Base-by-base conservation (phyloP, 1,140 invertebrate species). In the Zaprionus africanus region DNA sequence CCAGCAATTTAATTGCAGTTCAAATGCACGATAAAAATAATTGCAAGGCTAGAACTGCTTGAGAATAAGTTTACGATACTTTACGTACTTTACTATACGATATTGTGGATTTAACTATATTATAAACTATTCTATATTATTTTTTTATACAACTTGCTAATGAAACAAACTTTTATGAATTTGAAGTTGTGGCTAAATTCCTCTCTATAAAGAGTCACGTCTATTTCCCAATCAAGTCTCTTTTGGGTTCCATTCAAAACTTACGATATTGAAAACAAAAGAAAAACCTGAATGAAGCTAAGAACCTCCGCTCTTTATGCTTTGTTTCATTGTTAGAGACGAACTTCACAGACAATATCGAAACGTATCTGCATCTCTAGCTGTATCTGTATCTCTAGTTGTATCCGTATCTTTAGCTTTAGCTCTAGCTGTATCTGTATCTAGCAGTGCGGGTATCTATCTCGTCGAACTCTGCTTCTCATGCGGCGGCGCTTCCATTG, bases 381-480 rank as follows among this genome's bases (percentile, higher is more conserved):
- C 15, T 41, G 15, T 41, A 41, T 41, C n/a, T 49, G 46, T 49
- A 19, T 46, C 43, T 46, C 5, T 19, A 17, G 19, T 46, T 46
- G 28, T 49, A 17, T 22, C 46, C 11, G 46, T 49, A 22, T 19
- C 46, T 49, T 13, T 11, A 4, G 2, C 11, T 49, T 7, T 49
- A 17, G 19, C 9, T 49, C 1, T 22, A 49, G n/a, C 9, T 49
- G 9, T 19, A 17, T 46, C 17, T 49, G 17, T 5, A 22, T 24
- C 19, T 51, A 24, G 12, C 46, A 15, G 53, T 57, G 12, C 22
- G 65, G 65, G 71, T 74, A 74, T 74, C 11, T 69, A 6, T 36
- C 6, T 15, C 60, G 71, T 74, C 26, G 22, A 12, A 41, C 34
- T 6, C 15, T 1, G 12, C 38, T 34, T 57, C 24, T 6, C 12